Percentiles rank a stretch among this genome's conserved stretches.
phyloP scores from a whole-genome alignment of 2,113 vertebrate genomes.

The Petaurus breviceps region DNA sequence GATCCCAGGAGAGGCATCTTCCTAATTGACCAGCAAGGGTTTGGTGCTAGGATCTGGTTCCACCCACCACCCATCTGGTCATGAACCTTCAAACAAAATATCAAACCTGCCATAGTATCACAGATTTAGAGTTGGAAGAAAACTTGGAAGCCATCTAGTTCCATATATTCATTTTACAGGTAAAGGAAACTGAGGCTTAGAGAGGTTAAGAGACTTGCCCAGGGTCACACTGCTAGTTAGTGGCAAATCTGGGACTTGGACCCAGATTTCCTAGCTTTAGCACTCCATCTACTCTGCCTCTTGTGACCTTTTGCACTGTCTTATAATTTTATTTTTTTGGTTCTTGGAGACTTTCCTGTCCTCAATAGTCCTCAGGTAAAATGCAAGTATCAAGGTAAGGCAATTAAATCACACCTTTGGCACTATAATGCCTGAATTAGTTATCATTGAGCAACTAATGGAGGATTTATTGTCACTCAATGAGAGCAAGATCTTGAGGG shows the following conservation, averaged over 20 bases:
- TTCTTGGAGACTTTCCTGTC: background rate
- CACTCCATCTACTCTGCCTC: background rate
- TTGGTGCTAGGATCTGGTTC: background rate
- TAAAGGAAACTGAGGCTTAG: background rate
- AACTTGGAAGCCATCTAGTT: background rate
- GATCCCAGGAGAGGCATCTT: background rate
- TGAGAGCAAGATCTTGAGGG: background rate
- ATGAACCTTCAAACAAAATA: background rate
- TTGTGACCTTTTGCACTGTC: background rate
- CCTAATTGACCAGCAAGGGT: background rate
- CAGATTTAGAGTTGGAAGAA: background rate
- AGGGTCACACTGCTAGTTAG: background rate
- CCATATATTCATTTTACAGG: background rate
- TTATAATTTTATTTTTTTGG: background rate
- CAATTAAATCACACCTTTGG: background rate
- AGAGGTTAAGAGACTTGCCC: background rate
- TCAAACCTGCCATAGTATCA: background rate
- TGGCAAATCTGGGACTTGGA: background rate
- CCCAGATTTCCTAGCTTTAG: background rate
- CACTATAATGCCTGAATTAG: background rate
- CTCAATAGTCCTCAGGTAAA: background rate
- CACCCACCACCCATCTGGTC: background rate
- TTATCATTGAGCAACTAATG: background rate
- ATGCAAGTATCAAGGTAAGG: constrained; percentile 11
- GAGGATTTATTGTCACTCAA: background rate